Conservation (phyloP, 2,888 invertebrate genomes). For the Orthosia incerta region DNA sequence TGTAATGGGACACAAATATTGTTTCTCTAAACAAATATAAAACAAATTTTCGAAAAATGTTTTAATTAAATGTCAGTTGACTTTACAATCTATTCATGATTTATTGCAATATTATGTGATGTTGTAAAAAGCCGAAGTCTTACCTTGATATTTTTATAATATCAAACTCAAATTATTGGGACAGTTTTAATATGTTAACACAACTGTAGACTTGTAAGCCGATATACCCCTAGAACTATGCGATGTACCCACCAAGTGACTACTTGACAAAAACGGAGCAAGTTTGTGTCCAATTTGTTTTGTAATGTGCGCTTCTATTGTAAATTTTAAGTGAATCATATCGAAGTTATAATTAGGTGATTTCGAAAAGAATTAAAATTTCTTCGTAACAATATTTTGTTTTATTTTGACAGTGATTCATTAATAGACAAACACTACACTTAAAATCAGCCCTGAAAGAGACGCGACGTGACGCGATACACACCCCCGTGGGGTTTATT, state of each 20-base stretch:
- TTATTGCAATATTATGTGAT: slow-evolving; percentile 60
- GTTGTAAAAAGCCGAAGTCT: slow-evolving; percentile 49
- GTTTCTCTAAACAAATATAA: slow-evolving; percentile 20
- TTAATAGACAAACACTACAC: neutral
- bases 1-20: slow-evolving; percentile 66
- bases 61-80: slow-evolving; percentile 13
- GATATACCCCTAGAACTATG: slow-evolving; percentile 17
- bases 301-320: slow-evolving; percentile 80
- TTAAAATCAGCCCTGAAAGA: too few relatives aligned
- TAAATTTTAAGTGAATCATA: slow-evolving; percentile 86
- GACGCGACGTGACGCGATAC: too few relatives aligned
- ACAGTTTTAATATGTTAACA: slow-evolving; percentile 23
- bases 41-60: slow-evolving; percentile 37
- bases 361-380: slow-evolving; percentile 88
- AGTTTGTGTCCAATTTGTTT: slow-evolving; percentile 71
- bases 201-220: slow-evolving; percentile 26
- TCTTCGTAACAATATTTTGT: slow-evolving; percentile 77
- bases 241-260: slow-evolving; percentile 61
- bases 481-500: too few relatives aligned
- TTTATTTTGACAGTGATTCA: slow-evolving; percentile 60
- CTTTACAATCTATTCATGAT: slow-evolving; percentile 32
- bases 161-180: neutral
- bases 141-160: slow-evolving; percentile 30
- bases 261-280: slow-evolving; percentile 50
- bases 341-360: slow-evolving; percentile 88